Percentiles rank a stretch among this genome's conserved stretches.
Conservation (phyloP, 2,888 invertebrate genomes). For the Spilosoma lubricipeda region DNA sequence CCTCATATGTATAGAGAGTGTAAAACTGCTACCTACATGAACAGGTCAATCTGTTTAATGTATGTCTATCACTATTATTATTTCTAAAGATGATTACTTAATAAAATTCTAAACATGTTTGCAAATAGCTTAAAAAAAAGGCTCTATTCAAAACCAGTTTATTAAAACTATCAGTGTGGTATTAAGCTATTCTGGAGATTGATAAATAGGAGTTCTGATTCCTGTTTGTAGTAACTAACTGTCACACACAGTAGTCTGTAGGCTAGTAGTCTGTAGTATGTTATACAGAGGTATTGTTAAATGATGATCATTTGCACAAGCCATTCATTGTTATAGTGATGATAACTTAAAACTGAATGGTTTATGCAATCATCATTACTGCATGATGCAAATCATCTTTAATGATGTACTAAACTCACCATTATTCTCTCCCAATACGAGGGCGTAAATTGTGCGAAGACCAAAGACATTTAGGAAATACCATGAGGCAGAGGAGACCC, state of each 20-base stretch:
- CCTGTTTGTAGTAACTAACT: too few species aligned
- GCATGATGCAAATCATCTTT: background rate
- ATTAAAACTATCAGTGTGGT: background rate
- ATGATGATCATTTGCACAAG: too few species aligned
- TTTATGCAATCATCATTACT: too few species aligned
- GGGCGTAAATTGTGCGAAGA: constrained; percentile 97
- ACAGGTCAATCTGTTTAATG: background rate
- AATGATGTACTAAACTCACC: constrained; percentile 75
- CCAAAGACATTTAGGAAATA: constrained; percentile 99
- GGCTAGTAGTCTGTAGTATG: too few species aligned
- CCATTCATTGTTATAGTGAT: too few species aligned
- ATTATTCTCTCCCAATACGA: constrained; percentile 99
- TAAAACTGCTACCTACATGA: background rate
- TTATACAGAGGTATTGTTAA: too few species aligned
- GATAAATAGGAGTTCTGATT: background rate
- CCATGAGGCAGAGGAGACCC: constrained; percentile 99
- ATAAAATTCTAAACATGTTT: background rate
- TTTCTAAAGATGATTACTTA: background rate
- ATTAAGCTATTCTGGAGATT: too few species aligned
- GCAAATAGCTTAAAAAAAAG: background rate
- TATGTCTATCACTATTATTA: background rate
- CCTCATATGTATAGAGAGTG: too few species aligned
- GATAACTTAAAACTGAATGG: too few species aligned
- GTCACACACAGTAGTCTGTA: too few species aligned
- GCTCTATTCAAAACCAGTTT: background rate